A percentile compares a stretch with the other conserved stretches of the same genome.
phyloP scores from a whole-genome alignment of 2,888 invertebrate genomes.

The Melinopterus prodromus region DNA sequence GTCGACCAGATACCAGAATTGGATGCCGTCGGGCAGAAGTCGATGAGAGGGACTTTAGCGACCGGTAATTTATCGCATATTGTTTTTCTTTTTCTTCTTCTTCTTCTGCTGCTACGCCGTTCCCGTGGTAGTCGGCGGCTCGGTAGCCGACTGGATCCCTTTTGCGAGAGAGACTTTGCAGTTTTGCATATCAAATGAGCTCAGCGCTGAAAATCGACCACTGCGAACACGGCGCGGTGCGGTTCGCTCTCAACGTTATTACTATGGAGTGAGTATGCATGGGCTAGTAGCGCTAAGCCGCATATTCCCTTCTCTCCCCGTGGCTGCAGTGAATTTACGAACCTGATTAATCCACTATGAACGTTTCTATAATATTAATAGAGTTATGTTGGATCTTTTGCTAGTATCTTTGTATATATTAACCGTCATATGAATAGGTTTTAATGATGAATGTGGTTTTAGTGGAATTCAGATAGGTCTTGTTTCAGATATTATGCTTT shows the following conservation, averaged over 20 bases:
- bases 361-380: background rate
- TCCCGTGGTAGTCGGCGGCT: background rate
- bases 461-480: no score
- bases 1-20: background rate
- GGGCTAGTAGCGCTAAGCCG: background rate
- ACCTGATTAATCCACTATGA: background rate
- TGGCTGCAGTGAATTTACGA: background rate
- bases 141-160: background rate
- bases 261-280: background rate
- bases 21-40: slow-evolving; percentile 12
- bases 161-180: background rate
- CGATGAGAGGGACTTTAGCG: slow-evolving; percentile 9
- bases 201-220: background rate
- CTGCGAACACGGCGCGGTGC: background rate
- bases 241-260: background rate
- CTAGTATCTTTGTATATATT: background rate
- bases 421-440: no score
- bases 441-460: no score
- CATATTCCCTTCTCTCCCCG: background rate
- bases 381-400: background rate
- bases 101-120: background rate
- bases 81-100: background rate
- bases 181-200: slow-evolving; percentile 4
- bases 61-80: background rate
- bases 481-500: no score